phyloP scores from a whole-genome alignment of 2,797 vertebrate species.

The Oreortyx pictus region DNA sequence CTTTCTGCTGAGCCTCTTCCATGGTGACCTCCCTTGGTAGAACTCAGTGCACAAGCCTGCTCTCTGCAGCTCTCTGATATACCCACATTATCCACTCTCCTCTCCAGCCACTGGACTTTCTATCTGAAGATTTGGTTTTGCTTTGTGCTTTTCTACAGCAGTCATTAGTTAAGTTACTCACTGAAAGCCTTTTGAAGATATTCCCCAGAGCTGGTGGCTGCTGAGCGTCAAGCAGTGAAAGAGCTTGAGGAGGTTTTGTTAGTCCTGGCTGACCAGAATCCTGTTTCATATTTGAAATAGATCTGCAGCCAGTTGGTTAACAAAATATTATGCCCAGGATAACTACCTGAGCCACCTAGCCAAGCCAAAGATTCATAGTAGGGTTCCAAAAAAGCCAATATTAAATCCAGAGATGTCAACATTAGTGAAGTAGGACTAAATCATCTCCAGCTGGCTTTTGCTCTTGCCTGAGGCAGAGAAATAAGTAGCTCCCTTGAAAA shows the following conservation, averaged over 20 bases:
- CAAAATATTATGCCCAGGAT: constrained; percentile 64
- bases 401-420: constrained; percentile 49
- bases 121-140: background rate
- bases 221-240: background rate
- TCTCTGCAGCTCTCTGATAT: background rate
- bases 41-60: accelerated
- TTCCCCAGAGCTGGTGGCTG: constrained; percentile 1
- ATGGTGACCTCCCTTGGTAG: background rate
- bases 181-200: constrained; percentile 11
- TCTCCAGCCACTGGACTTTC: background rate
- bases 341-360: constrained; percentile 46
- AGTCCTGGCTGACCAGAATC: constrained; percentile 35
- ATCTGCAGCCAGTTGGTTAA: constrained; percentile 28
- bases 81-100: background rate
- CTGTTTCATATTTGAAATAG: constrained; percentile 47
- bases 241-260: constrained; percentile 30
- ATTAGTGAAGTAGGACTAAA: constrained; percentile 41
- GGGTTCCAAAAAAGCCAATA: constrained; percentile 60
- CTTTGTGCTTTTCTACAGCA: constrained; percentile 13
- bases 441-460: constrained; percentile 40
- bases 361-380: constrained; percentile 45
- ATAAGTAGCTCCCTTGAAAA: constrained; percentile 24
- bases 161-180: background rate
- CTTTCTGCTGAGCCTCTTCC: background rate
- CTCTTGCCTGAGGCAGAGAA: background rate